Evolutionary conservation across 2,797 vertebrate genomes (phyloP).

Genomic region (Hyperoplus immaculatus): DNA sequence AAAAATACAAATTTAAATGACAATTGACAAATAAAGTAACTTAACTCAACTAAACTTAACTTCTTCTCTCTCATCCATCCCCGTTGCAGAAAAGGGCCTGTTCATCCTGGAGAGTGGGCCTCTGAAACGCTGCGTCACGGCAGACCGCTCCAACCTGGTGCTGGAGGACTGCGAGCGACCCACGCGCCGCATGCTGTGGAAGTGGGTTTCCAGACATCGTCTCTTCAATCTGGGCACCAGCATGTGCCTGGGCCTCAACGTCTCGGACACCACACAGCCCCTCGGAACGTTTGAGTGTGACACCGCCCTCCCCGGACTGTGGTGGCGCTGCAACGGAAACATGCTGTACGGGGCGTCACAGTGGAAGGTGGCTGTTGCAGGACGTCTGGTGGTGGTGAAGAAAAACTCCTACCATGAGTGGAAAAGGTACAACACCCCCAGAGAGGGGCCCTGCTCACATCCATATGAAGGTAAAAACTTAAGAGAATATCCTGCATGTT

Average conservation of each 20-base stretch:
- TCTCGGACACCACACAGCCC: conserved; percentile 80
- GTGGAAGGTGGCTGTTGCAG: conserved; percentile 84
- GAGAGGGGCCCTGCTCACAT: conserved; percentile 89
- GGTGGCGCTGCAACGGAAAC: conserved; percentile 89
- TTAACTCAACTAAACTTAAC: too few species aligned
- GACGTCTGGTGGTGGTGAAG: conserved; percentile 84
- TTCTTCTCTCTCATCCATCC: not conserved
- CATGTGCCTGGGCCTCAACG: conserved; percentile 90
- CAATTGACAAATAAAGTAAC: too few species aligned
- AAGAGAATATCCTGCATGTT: not conserved
- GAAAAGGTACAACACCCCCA: conserved; percentile 85
- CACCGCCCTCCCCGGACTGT: conserved; percentile 77
- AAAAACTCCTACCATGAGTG: conserved; percentile 80
- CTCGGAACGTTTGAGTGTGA: conserved; percentile 90
- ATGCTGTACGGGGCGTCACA: conserved; percentile 83
- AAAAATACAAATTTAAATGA: too few species aligned
- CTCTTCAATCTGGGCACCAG: conserved; percentile 92
- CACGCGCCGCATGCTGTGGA: conserved; percentile 91
- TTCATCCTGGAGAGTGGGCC: conserved; percentile 90
- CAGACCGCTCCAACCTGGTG: conserved; percentile 79
- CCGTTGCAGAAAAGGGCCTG: conserved; percentile 86
- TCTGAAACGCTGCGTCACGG: conserved; percentile 86
- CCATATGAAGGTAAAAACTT: conserved; percentile 89
- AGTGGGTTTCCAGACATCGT: conserved; percentile 92
- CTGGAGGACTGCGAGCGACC: conserved; percentile 87